phyloP scores from a whole-genome alignment of 2,888 invertebrate species.

The Leptopilina syphax region DNA sequence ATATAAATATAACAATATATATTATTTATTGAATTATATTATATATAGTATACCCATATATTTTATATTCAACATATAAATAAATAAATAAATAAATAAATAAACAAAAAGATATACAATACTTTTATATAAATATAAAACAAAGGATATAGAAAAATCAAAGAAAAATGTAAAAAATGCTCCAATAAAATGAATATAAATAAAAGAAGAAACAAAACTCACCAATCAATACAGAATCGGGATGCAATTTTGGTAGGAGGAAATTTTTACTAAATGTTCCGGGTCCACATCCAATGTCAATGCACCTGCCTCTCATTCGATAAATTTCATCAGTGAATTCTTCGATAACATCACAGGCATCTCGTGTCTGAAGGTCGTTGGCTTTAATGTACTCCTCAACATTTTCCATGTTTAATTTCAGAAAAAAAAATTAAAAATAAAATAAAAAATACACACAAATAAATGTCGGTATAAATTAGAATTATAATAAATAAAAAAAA shows the following conservation, averaged over 20 bases:
- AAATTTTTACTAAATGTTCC: constrained; percentile 84
- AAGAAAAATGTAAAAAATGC: neutral
- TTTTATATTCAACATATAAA: too few species aligned
- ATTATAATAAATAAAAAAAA: neutral
- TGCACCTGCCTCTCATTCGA: constrained; percentile 70
- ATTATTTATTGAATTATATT: too few species aligned
- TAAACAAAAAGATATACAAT: neutral
- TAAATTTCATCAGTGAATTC: constrained; percentile 78
- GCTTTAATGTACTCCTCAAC: constrained; percentile 80
- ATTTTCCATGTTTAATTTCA: constrained; percentile 61
- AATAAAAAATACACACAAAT: too few species aligned
- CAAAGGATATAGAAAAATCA: neutral
- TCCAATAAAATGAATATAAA: neutral
- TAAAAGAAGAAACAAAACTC: constrained; percentile 48
- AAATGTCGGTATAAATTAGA: too few species aligned
- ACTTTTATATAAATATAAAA: neutral
- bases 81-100: too few species aligned
- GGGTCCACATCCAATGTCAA: constrained; percentile 87
- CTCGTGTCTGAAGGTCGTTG: constrained; percentile 84
- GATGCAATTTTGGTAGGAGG: constrained; percentile 81
- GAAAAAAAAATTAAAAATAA: neutral
- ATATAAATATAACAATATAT: too few species aligned
- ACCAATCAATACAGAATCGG: constrained; percentile 76
- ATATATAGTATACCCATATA: too few species aligned
- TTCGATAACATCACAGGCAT: constrained; percentile 82